Base-by-base conservation (phyloP, 2,888 invertebrate genomes). In the Athalia circularis region DNA sequence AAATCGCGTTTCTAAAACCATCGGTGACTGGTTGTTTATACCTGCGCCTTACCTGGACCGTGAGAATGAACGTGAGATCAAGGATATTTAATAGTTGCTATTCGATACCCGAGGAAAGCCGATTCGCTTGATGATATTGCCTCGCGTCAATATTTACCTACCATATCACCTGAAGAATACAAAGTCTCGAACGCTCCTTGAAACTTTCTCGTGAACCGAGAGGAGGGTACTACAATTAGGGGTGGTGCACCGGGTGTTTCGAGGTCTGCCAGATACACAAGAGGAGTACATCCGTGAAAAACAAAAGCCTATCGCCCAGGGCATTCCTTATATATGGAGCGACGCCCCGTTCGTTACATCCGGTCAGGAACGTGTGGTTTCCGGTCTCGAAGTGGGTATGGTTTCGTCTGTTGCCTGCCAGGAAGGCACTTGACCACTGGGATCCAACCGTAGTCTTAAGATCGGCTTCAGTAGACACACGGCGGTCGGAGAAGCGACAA, bases 341-440 rank as follows among this genome's bases (percentile, higher is more conserved):
- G 80, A 68, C 59, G 70, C 78, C 80, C 79, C 80, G 80, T 84
- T 82, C 82, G 74, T 80, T 78, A 86, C 86, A 88, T 88, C 88
- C 88, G 87, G 85, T 84, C 79, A 84, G 83, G 82, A 82, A 83
- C 86, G 87, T 88, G 89, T 82, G 88, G 88, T 88, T 88, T 88
- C 88, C 89, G 88, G 88, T 85, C 82, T 52, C 52, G 52, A 29
- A n/a, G 50, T 54, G 52, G 47, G 50, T 57, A 72, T 52, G 47
- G 62, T 15, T 72, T 83, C 78, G 77, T 50, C 57, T 79, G 82
- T 15, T 80, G 29, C 61, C 57, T 47, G 50, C 48, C 62, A 62
- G 50, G 74, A 75, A 50, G 62, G 61, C 62, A 64, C 75, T 75
- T 64, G 72, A 52, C 72, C 72, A 64, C 62, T 50, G 75, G 72